Percentiles rank a stretch among this genome's conserved stretches.
These are phyloP conservation scores for Clarias laeviceps DNA, from an alignment of 2,797 vertebrate genomes.

Conservation along the genomic window DNA sequence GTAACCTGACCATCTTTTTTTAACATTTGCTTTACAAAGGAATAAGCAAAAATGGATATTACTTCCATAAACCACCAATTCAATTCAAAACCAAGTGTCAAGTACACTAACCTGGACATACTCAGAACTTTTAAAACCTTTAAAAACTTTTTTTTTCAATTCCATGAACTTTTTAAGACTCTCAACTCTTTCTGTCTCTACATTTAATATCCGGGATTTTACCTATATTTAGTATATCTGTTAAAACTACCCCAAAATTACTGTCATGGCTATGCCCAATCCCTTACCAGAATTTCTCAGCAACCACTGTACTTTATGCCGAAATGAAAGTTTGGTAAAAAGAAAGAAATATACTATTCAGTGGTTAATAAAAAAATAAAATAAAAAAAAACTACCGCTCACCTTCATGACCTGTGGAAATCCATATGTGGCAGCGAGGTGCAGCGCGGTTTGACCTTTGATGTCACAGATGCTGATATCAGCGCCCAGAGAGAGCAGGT, in stretches of 20 bases:
- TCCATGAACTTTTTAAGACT: too few species aligned
- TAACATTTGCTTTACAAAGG: too few species aligned
- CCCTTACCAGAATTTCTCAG: background rate
- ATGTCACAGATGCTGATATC: constrained; percentile 84
- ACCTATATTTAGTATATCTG: background rate
- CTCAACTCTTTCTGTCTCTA: background rate
- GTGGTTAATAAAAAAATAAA: background rate
- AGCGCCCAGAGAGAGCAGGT: constrained; percentile 81
- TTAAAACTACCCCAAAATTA: background rate
- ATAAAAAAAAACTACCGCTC: constrained; percentile 9
- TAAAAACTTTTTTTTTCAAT: too few species aligned
- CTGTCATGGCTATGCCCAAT: background rate
- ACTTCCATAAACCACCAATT: too few species aligned
- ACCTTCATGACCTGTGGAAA: constrained; percentile 83
- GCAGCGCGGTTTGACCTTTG: constrained; percentile 85
- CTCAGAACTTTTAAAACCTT: too few species aligned
- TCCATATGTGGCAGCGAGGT: constrained; percentile 85
- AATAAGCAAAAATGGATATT: too few species aligned
- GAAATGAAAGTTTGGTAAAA: background rate
- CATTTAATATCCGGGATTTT: background rate
- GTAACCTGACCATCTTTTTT: too few species aligned
- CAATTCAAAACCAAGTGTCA: too few species aligned
- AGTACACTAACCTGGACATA: too few species aligned
- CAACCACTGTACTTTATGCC: background rate
- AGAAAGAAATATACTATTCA: background rate